These are phyloP conservation scores for Lochmaea capreae DNA, from an alignment of 2,888 invertebrate genomes.

Conservation along the genomic window DNA sequence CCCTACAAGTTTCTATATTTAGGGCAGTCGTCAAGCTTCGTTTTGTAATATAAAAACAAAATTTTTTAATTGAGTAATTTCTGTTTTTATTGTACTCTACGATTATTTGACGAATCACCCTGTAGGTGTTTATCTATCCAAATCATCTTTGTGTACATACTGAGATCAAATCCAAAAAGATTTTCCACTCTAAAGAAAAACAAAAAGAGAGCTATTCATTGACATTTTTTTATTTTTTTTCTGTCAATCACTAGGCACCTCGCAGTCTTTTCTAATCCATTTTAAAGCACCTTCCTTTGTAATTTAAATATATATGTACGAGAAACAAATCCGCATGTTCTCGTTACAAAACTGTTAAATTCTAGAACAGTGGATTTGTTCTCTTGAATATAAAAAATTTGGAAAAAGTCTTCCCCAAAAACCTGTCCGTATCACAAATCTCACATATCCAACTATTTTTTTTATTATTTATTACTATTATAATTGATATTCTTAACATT, in stretches of 20 bases:
- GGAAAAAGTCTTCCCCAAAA: slow-evolving; percentile 53
- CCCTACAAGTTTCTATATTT: slow-evolving; percentile 4
- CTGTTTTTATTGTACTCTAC: no score
- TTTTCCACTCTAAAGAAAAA: slow-evolving; percentile 45
- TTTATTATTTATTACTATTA: slow-evolving; percentile 39
- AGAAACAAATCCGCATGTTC: not conserved
- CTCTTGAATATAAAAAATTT: slow-evolving; percentile 38
- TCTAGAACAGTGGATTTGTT: not conserved
- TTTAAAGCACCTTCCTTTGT: slow-evolving; percentile 54
- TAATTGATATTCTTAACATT: slow-evolving; percentile 46
- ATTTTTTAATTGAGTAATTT: no score
- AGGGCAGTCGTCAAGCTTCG: slow-evolving; percentile 3
- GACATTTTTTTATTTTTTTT: slow-evolving; percentile 50
- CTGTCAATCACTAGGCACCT: slow-evolving; percentile 62
- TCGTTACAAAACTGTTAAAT: not conserved
- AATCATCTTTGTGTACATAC: slow-evolving; percentile 57
- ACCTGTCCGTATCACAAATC: slow-evolving; percentile 57
- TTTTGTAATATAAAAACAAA: no score
- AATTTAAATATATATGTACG: slow-evolving; percentile 29
- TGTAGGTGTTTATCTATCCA: not conserved
- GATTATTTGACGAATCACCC: slow-evolving; percentile 3
- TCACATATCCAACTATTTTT: slow-evolving; percentile 44
- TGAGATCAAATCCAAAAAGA: slow-evolving; percentile 59
- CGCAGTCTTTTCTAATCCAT: slow-evolving; percentile 62
- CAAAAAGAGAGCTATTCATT: slow-evolving; percentile 58